Conservation (phyloP, 2,888 invertebrate species). For the Acanthococcus lagerstroemiae region DNA sequence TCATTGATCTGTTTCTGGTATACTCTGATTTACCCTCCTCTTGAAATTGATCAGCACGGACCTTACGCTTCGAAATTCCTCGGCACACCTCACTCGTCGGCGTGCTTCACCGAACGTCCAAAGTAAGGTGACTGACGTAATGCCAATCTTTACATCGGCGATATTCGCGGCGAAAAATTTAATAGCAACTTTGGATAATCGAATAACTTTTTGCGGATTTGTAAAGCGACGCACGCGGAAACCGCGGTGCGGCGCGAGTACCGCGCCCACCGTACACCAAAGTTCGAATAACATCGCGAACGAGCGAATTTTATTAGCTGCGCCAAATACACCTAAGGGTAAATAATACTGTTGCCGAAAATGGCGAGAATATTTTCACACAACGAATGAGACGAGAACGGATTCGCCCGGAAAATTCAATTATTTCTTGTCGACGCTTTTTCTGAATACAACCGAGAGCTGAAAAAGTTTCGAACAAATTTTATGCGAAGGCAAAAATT, state of each 20-base stretch:
- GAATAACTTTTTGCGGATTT: constrained; percentile 16
- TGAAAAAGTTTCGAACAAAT: too few relatives aligned
- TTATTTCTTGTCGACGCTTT: constrained; percentile 14
- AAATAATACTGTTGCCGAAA: constrained; percentile 20
- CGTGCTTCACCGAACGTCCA: too few relatives aligned
- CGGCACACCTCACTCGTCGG: too few relatives aligned
- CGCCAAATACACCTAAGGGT: constrained; percentile 17
- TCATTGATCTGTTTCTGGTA: too few relatives aligned
- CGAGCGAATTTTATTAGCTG: constrained; percentile 17
- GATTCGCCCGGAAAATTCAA: constrained; percentile 18
- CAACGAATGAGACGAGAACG: constrained; percentile 11
- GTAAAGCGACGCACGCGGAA: not conserved
- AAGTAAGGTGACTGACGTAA: too few relatives aligned
- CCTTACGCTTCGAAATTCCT: too few relatives aligned
- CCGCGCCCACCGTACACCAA: not conserved
- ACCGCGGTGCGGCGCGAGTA: too few relatives aligned
- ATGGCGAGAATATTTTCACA: constrained; percentile 14
- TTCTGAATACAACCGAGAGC: constrained; percentile 9
- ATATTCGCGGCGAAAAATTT: constrained; percentile 27
- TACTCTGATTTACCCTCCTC: too few relatives aligned
- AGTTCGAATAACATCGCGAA: not conserved
- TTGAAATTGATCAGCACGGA: too few relatives aligned
- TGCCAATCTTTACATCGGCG: not conserved
- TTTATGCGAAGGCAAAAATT: too few relatives aligned
- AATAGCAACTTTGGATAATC: constrained; percentile 22